Percentiles rank a stretch among this genome's conserved stretches.
These are phyloP conservation scores for Otocyon megalotis DNA, from an alignment of 2,113 vertebrate species.

Conservation along the genomic window DNA sequence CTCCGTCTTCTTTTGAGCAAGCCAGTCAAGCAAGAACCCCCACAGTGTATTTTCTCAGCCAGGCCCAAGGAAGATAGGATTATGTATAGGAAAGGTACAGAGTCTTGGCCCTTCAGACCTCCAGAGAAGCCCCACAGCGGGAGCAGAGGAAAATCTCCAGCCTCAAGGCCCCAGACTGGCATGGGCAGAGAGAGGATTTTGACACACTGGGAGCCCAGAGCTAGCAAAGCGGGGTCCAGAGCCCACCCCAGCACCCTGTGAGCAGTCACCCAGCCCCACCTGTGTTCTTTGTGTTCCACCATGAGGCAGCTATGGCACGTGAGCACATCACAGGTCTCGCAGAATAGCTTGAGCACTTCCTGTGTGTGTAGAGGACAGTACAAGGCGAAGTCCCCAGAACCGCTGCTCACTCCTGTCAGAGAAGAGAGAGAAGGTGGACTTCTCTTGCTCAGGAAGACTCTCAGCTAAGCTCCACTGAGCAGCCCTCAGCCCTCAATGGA, in stretches of 20 bases:
- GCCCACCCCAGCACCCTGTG: not conserved
- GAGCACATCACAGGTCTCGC: conserved; percentile 89
- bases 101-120: not conserved
- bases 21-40: not conserved
- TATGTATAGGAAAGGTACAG: not conserved
- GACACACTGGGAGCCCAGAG: not conserved
- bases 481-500: not conserved
- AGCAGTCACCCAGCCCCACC: conserved; percentile 78
- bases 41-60: not conserved
- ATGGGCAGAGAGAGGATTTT: not conserved
- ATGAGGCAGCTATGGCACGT: conserved; percentile 87
- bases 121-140: not conserved
- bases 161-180: not conserved
- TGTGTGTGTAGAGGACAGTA: conserved; percentile 85
- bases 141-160: not conserved
- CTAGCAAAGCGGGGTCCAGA: not conserved
- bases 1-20: not conserved
- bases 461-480: not conserved
- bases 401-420: conserved; percentile 80
- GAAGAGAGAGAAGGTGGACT: conserved; percentile 61
- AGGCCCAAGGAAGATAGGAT: not conserved
- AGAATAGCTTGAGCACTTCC: conserved; percentile 88
- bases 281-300: conserved; percentile 89
- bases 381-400: conserved; percentile 70
- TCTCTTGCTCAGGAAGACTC: not conserved